Base-by-base conservation (phyloP, 2,113 vertebrate species). In the Peromyscus maniculatus region DNA sequence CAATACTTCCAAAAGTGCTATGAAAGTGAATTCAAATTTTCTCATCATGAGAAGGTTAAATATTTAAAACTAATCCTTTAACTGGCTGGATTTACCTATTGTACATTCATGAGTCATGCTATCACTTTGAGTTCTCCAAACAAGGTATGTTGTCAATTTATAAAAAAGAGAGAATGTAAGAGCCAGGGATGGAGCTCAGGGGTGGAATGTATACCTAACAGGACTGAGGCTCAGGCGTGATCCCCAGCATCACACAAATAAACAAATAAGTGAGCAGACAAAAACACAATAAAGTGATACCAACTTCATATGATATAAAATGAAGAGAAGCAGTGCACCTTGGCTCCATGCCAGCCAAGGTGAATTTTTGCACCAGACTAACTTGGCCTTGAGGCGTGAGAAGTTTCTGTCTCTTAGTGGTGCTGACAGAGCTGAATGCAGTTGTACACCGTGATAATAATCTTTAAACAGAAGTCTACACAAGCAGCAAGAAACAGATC, bases 401-500 rank as follows among this genome's bases (percentile, higher is more conserved):
- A 84, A 17, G 36, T 49, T 66, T 87, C 77, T 91, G 93, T 24
- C 31, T 21, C 28, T 88, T 46, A 49, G 21, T 19, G 55, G 43
- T 31, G 66, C 59, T 72, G 46, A 82, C 26, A n/a, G 43, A 57
- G 33, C 43, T 88, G 69, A 91, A 62, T 7, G 1, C 62, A 8
- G 24, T 39, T 78, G 3, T n/a, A 43, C 22, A 55, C 5, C 9
- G 22, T 49, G 28, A 67, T 39, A 71, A 46, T 55, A 39, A 95
- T 67, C 77, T 77, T 80, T 4, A 5, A 71, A 36, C 46, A 82
- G 52, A 93, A 91, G 91, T 87, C 33, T 87, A 69, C 39, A 69
- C 33, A 87, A 22, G 16, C n/a, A 91, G 82, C 46, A 92, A 95
- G 52, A 59, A 49, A 82, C 49, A 79, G 69, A 95, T 71, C n/a